A percentile compares a stretch with the other conserved stretches of the same genome.
phyloP scores from a whole-genome alignment of 2,888 invertebrate species.

The Craniophora ligustri region DNA sequence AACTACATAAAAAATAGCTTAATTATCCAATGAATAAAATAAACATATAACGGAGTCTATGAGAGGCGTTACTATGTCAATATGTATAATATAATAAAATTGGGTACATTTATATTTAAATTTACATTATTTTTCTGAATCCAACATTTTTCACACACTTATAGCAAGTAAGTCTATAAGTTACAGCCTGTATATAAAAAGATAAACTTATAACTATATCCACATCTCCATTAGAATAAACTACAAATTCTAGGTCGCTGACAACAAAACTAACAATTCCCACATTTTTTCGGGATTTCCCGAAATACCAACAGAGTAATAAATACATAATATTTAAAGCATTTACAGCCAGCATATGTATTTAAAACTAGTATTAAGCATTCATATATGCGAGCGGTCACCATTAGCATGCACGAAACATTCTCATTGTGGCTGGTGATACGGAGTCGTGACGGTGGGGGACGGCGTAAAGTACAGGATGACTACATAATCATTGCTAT shows the following conservation, averaged over 20 bases:
- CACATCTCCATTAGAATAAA: not conserved
- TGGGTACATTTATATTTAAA: no score
- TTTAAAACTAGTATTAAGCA: slow-evolving; percentile 68
- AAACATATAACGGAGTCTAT: no score
- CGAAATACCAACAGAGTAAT: slow-evolving; percentile 47
- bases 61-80: no score
- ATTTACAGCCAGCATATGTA: slow-evolving; percentile 57
- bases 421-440: slow-evolving; percentile 80
- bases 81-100: no score
- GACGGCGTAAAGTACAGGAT: slow-evolving; percentile 56
- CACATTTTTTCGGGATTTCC: slow-evolving; percentile 52
- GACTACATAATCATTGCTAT: slow-evolving; percentile 8
- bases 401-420: slow-evolving; percentile 79
- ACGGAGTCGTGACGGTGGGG: slow-evolving; percentile 78
- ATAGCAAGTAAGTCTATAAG: no score
- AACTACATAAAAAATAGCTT: no score
- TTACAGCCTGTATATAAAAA: no score
- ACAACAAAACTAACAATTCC: slow-evolving; percentile 26
- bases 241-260: not conserved
- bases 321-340: slow-evolving; percentile 53
- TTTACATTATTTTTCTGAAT: no score
- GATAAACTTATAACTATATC: no score
- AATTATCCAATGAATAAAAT: no score
- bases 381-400: slow-evolving; percentile 78
- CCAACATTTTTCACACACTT: no score